Percentiles rank a stretch among this genome's conserved stretches.
Conservation (phyloP, 2,888 invertebrate species). For the Dasysyrphus tricinctus region DNA sequence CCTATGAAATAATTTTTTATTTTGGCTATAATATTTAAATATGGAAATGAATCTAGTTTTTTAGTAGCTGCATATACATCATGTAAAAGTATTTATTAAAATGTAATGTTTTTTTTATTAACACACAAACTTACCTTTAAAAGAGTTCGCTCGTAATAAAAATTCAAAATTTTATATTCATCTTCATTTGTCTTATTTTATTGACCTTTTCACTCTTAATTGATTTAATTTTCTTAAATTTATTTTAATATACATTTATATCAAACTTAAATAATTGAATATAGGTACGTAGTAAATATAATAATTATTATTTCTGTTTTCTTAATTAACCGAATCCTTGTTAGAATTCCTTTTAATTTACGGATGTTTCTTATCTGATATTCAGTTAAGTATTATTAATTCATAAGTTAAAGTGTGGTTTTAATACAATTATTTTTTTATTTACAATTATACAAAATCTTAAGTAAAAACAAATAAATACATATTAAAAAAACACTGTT, state of each 20-base stretch:
- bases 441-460: conserved; percentile 14
- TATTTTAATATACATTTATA: conserved; percentile 47
- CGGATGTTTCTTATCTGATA: background rate
- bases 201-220: conserved; percentile 33
- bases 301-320: background rate
- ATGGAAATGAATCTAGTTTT: too few species aligned
- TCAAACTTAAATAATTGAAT: conserved; percentile 45
- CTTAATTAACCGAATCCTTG: conserved; percentile 7
- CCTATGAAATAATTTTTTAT: too few species aligned
- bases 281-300: conserved; percentile 37
- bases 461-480: conserved; percentile 8
- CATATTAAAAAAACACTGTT: background rate
- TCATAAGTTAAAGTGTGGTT: background rate
- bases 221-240: conserved; percentile 16
- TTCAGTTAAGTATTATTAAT: background rate
- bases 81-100: too few species aligned
- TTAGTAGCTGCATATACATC: too few species aligned
- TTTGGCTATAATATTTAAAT: too few species aligned
- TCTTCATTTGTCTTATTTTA: conserved; percentile 39
- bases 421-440: background rate
- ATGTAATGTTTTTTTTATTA: too few species aligned
- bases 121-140: background rate
- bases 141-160: background rate
- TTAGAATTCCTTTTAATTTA: conserved; percentile 13
- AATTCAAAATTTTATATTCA: background rate